Base-by-base conservation (phyloP, 2,113 vertebrate genomes). In the Mohoua ochrocephala region DNA sequence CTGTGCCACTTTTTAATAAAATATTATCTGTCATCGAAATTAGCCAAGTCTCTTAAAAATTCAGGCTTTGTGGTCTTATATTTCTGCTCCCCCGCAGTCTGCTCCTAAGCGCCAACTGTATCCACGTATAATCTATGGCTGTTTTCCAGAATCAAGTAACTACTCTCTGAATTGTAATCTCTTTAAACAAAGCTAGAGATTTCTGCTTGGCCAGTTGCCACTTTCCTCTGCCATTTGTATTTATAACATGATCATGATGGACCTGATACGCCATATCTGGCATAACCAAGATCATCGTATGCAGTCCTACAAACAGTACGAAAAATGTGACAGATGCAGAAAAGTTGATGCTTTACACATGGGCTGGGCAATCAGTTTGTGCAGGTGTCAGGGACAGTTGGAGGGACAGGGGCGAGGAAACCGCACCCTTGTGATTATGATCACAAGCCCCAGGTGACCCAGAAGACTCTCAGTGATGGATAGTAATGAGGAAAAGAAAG, bases 161-260 rank as follows among this genome's bases (percentile, higher is more conserved):
- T 80, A n/a, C 42, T 70, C 78, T 84, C 87, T 93, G 70, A 90
- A 85, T 93, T 85, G 80, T 47, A 87, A 50, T 68, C 35, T 60
- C 49, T 94, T 75, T 75, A 92, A 92, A 84, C 30, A 49, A 71
- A 60, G 50, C 68, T 49, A 74, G 27, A 91, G 60, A 84, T 91
- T 94, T 95, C 86, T 92, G 42, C 61, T 88, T 95, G 94, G 86
- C 94, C 61, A 88, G 71, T 30, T 90, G 89, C 91, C 86, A 88
- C 78, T 77, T 95, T 71, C 49, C 50, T 86, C 59, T 54, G 33
- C 74, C 53, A 18, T 91, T 84, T 86, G 24, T 70, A 81, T 95
- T 95, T 93, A 68, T 71, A 59, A 64, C 33, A 47, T 59, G 68
- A 81, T 79, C 30, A 5, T 71, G 84, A 83, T 19, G 22, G 90